Evolutionary conservation across 2,797 vertebrate species (phyloP).

Genomic region (Mastacembelus armatus): DNA sequence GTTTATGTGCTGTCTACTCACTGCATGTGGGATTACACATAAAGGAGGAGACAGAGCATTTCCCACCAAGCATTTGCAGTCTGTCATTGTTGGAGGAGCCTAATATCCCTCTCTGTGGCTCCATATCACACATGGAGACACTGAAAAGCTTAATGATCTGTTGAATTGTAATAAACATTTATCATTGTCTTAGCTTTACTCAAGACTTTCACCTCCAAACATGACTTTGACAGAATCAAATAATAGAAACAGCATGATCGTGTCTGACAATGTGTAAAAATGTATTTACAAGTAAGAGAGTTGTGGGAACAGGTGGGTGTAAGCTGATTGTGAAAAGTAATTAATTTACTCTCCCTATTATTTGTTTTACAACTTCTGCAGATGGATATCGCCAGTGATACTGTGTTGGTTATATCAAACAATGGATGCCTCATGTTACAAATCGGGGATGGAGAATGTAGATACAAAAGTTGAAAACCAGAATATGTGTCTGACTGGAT

Average conservation of each 20-base stretch:
- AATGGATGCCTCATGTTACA: background rate
- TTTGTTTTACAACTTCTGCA: conserved; percentile 5
- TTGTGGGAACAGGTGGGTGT: no score
- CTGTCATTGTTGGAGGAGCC: conserved; percentile 6
- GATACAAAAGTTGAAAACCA: conserved; percentile 1
- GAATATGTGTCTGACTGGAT: conserved; percentile 1
- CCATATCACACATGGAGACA: no score
- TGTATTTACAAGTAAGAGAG: background rate
- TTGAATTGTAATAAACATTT: background rate
- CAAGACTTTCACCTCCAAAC: background rate
- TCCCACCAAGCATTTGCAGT: conserved; percentile 12
- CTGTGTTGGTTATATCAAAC: conserved; percentile 3
- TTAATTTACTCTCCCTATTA: no score
- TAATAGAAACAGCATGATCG: background rate
- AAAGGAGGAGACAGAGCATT: conserved; percentile 8
- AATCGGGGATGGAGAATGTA: background rate
- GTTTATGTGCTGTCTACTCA: background rate
- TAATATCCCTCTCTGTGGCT: background rate
- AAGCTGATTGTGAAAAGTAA: background rate
- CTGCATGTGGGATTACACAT: background rate
- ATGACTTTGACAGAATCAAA: background rate
- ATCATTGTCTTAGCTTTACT: background rate
- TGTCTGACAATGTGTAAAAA: background rate
- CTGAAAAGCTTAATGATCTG: background rate
- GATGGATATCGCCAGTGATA: background rate